Conservation (phyloP, 2,113 vertebrate genomes). For the Pelecanus crispus region DNA sequence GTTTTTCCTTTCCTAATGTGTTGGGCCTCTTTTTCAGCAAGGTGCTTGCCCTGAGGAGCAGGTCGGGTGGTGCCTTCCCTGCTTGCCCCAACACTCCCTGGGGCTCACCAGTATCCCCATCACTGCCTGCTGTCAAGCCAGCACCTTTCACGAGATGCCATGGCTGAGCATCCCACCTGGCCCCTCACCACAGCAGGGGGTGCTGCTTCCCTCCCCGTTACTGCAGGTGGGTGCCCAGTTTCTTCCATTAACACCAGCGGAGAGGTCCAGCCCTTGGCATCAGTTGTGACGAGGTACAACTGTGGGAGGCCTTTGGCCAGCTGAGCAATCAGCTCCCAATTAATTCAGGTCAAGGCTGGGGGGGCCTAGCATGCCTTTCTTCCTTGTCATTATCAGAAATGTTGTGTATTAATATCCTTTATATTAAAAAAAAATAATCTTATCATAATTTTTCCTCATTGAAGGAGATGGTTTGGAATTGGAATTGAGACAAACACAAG, state of each 20-base stretch:
- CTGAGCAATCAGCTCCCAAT: background rate
- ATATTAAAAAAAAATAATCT: conserved; percentile 14
- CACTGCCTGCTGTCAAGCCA: rapidly evolving
- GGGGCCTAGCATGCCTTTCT: background rate
- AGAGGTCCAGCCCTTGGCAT: background rate
- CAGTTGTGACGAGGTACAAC: rapidly evolving
- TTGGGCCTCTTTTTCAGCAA: background rate
- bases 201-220: background rate
- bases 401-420: conserved; percentile 17
- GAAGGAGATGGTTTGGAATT: conserved; percentile 6
- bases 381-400: conserved; percentile 34
- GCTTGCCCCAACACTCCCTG: background rate
- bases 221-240: too few relatives aligned
- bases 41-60: background rate
- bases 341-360: conserved; percentile 22
- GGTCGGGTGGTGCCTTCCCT: background rate
- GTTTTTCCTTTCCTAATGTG: background rate
- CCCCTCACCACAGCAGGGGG: background rate
- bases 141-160: background rate
- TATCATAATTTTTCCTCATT: conserved; percentile 36
- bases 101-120: background rate
- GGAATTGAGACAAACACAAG: conserved; percentile 33
- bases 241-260: background rate
- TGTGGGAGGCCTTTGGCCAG: background rate
- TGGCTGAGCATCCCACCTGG: rapidly evolving